Percentiles rank a stretch among this genome's conserved stretches.
Evolutionary conservation across 2,888 invertebrate genomes (phyloP).

Genomic region (Melinaea marsaeus): DNA sequence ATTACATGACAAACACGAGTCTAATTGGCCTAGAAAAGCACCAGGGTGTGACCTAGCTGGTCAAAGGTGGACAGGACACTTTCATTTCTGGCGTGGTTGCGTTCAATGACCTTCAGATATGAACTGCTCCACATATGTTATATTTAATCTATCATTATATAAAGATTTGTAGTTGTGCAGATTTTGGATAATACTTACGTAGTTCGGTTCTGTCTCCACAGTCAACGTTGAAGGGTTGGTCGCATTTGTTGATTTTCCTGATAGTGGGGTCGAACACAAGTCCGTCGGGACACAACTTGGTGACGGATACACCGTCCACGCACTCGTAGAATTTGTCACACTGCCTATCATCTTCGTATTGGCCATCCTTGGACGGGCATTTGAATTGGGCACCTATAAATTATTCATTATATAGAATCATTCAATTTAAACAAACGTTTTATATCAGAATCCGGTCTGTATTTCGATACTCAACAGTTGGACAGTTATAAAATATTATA

Average conservation of each 20-base stretch:
- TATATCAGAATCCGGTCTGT: too few relatives aligned
- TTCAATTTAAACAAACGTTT: not conserved
- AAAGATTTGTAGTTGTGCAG: not conserved
- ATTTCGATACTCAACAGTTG: too few relatives aligned
- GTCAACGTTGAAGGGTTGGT: slow-evolving; percentile 94
- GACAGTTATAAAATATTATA: too few relatives aligned
- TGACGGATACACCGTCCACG: slow-evolving; percentile 82
- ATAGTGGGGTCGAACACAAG: slow-evolving; percentile 91
- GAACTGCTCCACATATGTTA: slow-evolving; percentile 19
- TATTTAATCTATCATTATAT: not conserved
- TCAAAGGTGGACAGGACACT: slow-evolving; percentile 64
- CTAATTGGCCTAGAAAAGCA: slow-evolving; percentile 64
- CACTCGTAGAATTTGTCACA: slow-evolving; percentile 94
- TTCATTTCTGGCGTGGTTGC: slow-evolving; percentile 57
- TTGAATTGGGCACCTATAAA: slow-evolving; percentile 80
- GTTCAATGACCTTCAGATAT: slow-evolving; percentile 41
- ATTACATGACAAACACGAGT: slow-evolving; percentile 21
- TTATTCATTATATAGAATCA: slow-evolving; percentile 37
- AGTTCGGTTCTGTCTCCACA: slow-evolving; percentile 92
- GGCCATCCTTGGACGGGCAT: slow-evolving; percentile 88
- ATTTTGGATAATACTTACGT: slow-evolving; percentile 80
- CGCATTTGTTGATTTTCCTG: slow-evolving; percentile 93
- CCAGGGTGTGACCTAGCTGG: slow-evolving; percentile 54
- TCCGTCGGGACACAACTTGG: slow-evolving; percentile 91
- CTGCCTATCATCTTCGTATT: slow-evolving; percentile 87